phyloP scores from a whole-genome alignment of 2,888 invertebrate genomes.

The Macroteleia sp. region DNA sequence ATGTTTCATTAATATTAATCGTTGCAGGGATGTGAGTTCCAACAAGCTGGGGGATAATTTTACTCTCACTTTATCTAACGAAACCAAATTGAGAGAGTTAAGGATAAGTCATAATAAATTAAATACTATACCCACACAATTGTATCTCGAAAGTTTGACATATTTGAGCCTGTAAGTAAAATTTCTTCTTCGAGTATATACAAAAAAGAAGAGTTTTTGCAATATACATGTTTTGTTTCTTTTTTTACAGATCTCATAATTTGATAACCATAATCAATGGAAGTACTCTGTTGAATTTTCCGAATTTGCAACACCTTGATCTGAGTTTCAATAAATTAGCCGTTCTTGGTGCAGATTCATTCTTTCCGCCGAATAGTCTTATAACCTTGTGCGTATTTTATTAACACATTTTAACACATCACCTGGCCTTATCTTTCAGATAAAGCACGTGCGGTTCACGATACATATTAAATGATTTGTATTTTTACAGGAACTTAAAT shows the following conservation, averaged over 20 bases:
- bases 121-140: slow-evolving; percentile 79
- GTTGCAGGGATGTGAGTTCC: slow-evolving; percentile 86
- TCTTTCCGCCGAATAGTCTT: slow-evolving; percentile 86
- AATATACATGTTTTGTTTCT: slow-evolving; percentile 10
- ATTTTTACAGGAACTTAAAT: slow-evolving; percentile 87
- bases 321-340: slow-evolving; percentile 88
- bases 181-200: not conserved
- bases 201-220: not conserved
- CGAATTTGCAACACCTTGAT: slow-evolving; percentile 86
- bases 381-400: slow-evolving; percentile 84
- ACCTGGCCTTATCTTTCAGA: too few species aligned
- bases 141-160: slow-evolving; percentile 79
- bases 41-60: slow-evolving; percentile 85
- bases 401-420: slow-evolving; percentile 17
- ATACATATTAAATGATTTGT: slow-evolving; percentile 74
- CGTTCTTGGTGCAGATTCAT: slow-evolving; percentile 86
- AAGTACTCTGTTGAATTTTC: slow-evolving; percentile 84
- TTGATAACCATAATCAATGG: slow-evolving; percentile 83
- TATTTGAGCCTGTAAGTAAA: slow-evolving; percentile 85
- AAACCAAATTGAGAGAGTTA: slow-evolving; percentile 85
- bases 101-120: slow-evolving; percentile 85
- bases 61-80: slow-evolving; percentile 84
- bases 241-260: slow-evolving; percentile 85
- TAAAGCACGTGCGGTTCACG: too few species aligned
- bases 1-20: too few species aligned